phyloP scores from a whole-genome alignment of 2,888 invertebrate species.

The Leucania comma region DNA sequence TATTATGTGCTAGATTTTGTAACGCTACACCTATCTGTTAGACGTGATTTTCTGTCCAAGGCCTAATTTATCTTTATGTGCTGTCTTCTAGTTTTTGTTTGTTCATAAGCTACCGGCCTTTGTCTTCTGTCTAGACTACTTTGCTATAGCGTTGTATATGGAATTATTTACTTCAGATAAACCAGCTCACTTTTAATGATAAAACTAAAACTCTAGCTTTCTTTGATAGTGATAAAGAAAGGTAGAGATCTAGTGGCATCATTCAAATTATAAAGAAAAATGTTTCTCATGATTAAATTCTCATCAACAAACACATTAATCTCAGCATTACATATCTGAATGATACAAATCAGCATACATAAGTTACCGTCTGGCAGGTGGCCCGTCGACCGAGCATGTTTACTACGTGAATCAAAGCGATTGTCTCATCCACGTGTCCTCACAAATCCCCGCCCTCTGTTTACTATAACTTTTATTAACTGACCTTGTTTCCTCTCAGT shows the following conservation, averaged over 20 bases:
- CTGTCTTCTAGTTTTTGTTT: conserved; percentile 52
- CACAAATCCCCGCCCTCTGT: conserved; percentile 40
- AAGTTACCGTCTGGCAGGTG: conserved; percentile 45
- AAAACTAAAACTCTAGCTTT: no score
- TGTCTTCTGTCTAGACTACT: conserved; percentile 42
- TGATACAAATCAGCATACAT: conserved; percentile 50
- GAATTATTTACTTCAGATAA: conserved; percentile 34
- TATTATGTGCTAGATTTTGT: conserved; percentile 62
- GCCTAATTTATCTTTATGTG: conserved; percentile 47
- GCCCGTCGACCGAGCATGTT: conserved; percentile 39
- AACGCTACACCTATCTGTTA: conserved; percentile 61
- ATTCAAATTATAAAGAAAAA: conserved; percentile 13
- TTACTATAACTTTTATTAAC: conserved; percentile 43
- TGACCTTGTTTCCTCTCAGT: conserved; percentile 29
- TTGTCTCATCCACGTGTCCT: conserved; percentile 48
- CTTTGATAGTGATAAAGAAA: conserved; percentile 11
- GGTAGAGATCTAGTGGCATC: conserved; percentile 1
- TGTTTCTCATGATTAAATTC: conserved; percentile 27
- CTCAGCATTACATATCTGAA: conserved; percentile 31
- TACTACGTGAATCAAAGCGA: conserved; percentile 55
- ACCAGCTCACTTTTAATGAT: conserved; percentile 24
- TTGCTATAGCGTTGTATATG: conserved; percentile 25
- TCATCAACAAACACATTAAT: conserved; percentile 42
- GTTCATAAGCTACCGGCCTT: conserved; percentile 39
- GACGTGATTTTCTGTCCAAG: conserved; percentile 48